Evolutionary conservation across 2,888 invertebrate genomes (phyloP), one percentile per base, ranked within the genome.

Genomic region (Melolontha melolontha): DNA sequence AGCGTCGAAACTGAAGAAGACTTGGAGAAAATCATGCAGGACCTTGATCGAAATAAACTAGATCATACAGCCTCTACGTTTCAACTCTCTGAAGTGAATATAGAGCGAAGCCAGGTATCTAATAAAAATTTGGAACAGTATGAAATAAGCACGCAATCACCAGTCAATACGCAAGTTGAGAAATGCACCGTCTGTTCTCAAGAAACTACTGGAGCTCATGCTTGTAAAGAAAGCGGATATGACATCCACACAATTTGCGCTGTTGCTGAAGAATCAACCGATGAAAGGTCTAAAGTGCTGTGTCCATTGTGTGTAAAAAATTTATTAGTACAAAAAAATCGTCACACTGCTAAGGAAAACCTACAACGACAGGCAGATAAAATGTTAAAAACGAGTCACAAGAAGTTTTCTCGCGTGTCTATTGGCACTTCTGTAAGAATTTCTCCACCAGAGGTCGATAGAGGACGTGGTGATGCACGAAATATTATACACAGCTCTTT

Each of bases 191-290:
- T 34, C 55, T 55, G n/a, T 55, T 55, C n/a, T 29, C 55, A 6
- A 55, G n/a, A 34, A 55, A 55, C 16, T 55, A 55, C 34, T 55
- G 55, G 39, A 55, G 55, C 55, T 29, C 55, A 55, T 55, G 34
- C 55, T 55, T 55, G 34, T 55, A 55, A 10, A 34, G 55, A 55
- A 55, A 1, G 55, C 55, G 5, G 39, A 34, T 55, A 34, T 55
- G 10, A n/a, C 55, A 55, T 55, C 10, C 27, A 34, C 55, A 34
- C 39, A 55, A 55, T 55, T 55, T 55, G 6, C 55, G 34, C 34
- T 55, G 34, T 55, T 55, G 27, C 29, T 55, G 55, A 55, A 55
- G 55, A 55, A 34, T 44, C 44, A 44, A 44, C 44, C 12, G n/a
- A n/a, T 44, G 44, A 14, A 44, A 12, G 44, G 44, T 55, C 16